These are phyloP conservation scores for Temnothorax unifasciatus DNA, from an alignment of 2,888 invertebrate genomes.

Conservation along the genomic window DNA sequence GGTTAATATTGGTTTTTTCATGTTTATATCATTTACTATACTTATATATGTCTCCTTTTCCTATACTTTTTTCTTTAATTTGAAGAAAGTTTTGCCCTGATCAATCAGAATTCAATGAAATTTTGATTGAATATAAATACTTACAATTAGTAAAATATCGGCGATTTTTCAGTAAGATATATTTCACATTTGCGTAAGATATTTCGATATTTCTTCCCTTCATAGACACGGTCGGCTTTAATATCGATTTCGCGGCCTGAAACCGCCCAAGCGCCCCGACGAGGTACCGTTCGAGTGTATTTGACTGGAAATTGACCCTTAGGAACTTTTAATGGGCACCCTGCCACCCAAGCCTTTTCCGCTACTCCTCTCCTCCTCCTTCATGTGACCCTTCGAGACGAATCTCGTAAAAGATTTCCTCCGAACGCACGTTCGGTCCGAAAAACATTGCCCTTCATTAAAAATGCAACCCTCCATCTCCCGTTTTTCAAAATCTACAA, in stretches of 20 bases:
- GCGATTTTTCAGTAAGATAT: constrained; percentile 2
- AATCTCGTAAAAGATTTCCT: constrained; percentile 45
- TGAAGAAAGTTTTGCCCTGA: background rate
- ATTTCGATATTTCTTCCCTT: constrained; percentile 35
- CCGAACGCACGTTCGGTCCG: constrained; percentile 47
- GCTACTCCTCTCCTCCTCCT: constrained; percentile 31
- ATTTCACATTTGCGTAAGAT: constrained; percentile 9
- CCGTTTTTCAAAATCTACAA: background rate
- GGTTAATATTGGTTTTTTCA: background rate
- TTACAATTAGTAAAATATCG: background rate
- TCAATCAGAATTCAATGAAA: background rate
- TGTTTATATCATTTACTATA: background rate
- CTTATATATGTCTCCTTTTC: too few relatives aligned
- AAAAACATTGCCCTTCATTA: constrained; percentile 55
- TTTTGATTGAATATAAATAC: constrained; percentile 1
- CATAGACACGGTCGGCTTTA: constrained; percentile 71
- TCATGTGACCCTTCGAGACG: constrained; percentile 45
- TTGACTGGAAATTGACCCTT: constrained; percentile 82
- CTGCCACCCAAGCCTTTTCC: constrained; percentile 50
- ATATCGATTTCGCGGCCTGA: constrained; percentile 77
- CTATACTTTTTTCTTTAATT: background rate
- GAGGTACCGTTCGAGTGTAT: constrained; percentile 79
- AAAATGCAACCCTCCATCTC: constrained; percentile 20
- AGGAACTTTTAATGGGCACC: constrained; percentile 79
- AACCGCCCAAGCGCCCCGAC: constrained; percentile 59